Evolutionary conservation across 1,140 invertebrate genomes (phyloP), one percentile per base, ranked within the genome.

Genomic region (Pogonomyrmex californicus): DNA sequence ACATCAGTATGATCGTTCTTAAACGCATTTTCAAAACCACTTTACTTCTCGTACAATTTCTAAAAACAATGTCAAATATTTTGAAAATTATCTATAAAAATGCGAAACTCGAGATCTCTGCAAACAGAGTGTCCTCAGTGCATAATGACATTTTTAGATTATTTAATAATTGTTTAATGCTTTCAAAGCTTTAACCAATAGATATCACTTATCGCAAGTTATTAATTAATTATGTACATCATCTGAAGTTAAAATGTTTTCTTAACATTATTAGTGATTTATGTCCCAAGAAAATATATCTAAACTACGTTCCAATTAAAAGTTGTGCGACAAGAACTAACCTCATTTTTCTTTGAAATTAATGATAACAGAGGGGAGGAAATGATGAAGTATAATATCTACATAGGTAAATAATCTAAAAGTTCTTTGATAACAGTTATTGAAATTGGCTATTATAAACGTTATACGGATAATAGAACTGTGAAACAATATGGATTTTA

Each of bases 241-340:
- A 54, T 36, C 36, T 23, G 30, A 81, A 70, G 47, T 81, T 81
- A 68, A 68, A 81, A 81, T 68, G 14, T 56, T 68, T 54, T 17
- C 36, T 9, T 68, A 54, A 44, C n/a, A n/a, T 54, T 51, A 54
- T 81, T 81, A 81, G 23, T 44, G 38, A 68, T 81, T 81, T 62
- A 79, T 41, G 49, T 81, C 1, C n/a, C 33, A 3, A 41, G 7
- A 54, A 63, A 60, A 82, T 73, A 60, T 58, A 47, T 60, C 38
- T 71, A 60, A 73, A 82, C 66, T 44, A 82, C 4, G 17, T 60
- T 71, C 56, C 44, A 82, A 82, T 82, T 82, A 71, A 82, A 82
- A 82, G 51, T 60, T 71, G 51, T 44, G 41, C 10, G 54, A 82
- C 30, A 82, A 82, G 41, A 82, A 58, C 71, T 36, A 58, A 82